These are phyloP conservation scores for Scarus forsteni DNA, from an alignment of 2,797 vertebrate species.

Conservation along the genomic window DNA sequence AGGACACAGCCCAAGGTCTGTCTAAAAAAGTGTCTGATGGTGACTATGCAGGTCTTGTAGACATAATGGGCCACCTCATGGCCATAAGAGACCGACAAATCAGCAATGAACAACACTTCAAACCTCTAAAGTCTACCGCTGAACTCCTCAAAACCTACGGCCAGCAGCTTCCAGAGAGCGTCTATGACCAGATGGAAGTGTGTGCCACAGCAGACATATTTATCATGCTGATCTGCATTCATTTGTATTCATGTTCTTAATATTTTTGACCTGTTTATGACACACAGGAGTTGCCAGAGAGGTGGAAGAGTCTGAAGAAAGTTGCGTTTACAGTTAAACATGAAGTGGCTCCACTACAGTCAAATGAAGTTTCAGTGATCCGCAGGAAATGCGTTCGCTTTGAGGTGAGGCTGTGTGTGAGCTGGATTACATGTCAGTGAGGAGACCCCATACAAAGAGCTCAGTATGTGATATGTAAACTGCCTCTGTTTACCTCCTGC, in stretches of 20 bases:
- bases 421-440: slow-evolving; percentile 41
- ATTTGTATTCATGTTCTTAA: background rate
- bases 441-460: slow-evolving; percentile 50
- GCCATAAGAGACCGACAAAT: slow-evolving; percentile 80
- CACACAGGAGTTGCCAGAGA: slow-evolving; percentile 87
- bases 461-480: slow-evolving; percentile 61
- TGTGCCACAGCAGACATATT: slow-evolving; percentile 15
- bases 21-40: slow-evolving; percentile 76
- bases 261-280: slow-evolving; percentile 1
- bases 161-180: slow-evolving; percentile 82
- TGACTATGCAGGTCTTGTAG: slow-evolving; percentile 75
- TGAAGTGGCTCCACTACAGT: slow-evolving; percentile 87
- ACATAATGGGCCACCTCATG: slow-evolving; percentile 82
- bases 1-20: slow-evolving; percentile 78
- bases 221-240: background rate
- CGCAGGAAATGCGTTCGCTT: slow-evolving; percentile 91
- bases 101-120: slow-evolving; percentile 81
- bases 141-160: slow-evolving; percentile 85
- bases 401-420: slow-evolving; percentile 83
- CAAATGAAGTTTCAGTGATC: slow-evolving; percentile 91
- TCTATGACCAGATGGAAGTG: slow-evolving; percentile 83
- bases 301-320: slow-evolving; percentile 86
- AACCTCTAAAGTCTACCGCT: slow-evolving; percentile 81
- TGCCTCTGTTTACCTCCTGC: slow-evolving; percentile 58
- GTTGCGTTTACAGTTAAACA: slow-evolving; percentile 88